Base-by-base conservation (phyloP, 1,140 invertebrate genomes). In the Pristionchus pacificus region DNA sequence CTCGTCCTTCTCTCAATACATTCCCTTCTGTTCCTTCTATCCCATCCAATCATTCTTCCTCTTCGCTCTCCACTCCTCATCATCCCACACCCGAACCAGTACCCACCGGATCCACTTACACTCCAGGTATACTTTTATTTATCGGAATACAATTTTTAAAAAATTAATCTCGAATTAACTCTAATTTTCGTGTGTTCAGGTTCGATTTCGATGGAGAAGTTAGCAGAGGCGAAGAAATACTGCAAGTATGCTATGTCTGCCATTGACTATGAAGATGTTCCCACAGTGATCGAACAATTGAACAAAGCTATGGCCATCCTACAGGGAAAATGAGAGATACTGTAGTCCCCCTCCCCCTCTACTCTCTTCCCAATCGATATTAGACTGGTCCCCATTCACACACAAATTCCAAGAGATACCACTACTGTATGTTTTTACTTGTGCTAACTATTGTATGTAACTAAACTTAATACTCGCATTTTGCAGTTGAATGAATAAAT, bases 261-360 rank as follows among this genome's bases (percentile, higher is more conserved):
- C 14, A 29, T 82, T 6, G 78, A 82, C 55, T 80, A 82, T 59
- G 79, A 80, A 49, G 79, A 81, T 66, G 67, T 72, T 13, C 71
- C 70, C 25, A 65, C 80, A 6, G 78, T 82, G 27, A 70, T 83
- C 24, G 78, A 80, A 0, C 80, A 79, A 75, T 57, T 81, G 61
- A 25, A 65, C 2, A 81, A 81, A 64, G 72, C 79, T 3, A 57
- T 80, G 25, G 28, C 28, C 0, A 58, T 72, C 38, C 2, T 72
- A 25, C 14, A 57, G 49, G 13, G 38, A 49, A 49, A 19, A 49
- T 49, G 38, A 49, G 6, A 19, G 19, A 10, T 49, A n/a, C n/a
- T n/a, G n/a, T n/a, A n/a, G n/a, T n/a, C n/a, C n/a, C n/a, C n/a
- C n/a, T n/a, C n/a, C n/a, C n/a, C n/a, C n/a, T n/a, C n/a, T n/a